These are phyloP conservation scores for Blastomussa wellsi DNA, from an alignment of 92 coral and sea anemone genomes.

Conservation along the genomic window DNA sequence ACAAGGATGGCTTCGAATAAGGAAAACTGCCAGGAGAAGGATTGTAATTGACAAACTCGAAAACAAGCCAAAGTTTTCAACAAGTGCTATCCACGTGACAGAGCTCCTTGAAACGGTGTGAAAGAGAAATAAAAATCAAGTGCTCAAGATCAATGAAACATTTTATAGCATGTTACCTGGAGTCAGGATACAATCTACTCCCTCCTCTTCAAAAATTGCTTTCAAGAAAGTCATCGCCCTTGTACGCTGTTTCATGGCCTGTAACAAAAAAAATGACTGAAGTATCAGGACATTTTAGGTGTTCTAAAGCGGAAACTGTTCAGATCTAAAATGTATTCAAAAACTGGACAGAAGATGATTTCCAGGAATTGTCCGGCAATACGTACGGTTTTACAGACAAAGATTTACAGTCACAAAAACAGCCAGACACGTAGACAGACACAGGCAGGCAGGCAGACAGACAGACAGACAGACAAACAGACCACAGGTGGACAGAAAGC, in stretches of 20 bases:
- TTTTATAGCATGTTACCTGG: constrained; percentile 64
- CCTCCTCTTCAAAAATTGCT: constrained; percentile 67
- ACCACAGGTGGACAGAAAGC: not conserved
- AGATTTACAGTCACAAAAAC: no score
- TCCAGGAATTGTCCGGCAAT: no score
- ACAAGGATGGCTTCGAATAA: no score
- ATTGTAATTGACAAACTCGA: no score
- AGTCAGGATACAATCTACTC: constrained; percentile 85
- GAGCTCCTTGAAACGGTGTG: no score
- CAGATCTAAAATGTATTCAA: not conserved
- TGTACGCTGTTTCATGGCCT: constrained; percentile 94
- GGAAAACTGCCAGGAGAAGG: no score
- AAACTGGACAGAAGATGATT: not conserved
- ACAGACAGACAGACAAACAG: no score
- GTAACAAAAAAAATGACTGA: not conserved
- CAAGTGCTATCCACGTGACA: no score
- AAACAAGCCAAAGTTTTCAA: no score
- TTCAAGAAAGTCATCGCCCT: constrained; percentile 83
- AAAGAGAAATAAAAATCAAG: not conserved
- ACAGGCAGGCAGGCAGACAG: no score
- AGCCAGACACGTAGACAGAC: no score
- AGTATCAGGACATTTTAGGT: not conserved
- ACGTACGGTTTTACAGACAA: no score
- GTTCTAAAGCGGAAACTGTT: not conserved
- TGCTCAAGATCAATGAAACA: not conserved